Evolutionary conservation across 2,888 invertebrate species (phyloP).

Genomic region (Lordiphosa fenestrarum): DNA sequence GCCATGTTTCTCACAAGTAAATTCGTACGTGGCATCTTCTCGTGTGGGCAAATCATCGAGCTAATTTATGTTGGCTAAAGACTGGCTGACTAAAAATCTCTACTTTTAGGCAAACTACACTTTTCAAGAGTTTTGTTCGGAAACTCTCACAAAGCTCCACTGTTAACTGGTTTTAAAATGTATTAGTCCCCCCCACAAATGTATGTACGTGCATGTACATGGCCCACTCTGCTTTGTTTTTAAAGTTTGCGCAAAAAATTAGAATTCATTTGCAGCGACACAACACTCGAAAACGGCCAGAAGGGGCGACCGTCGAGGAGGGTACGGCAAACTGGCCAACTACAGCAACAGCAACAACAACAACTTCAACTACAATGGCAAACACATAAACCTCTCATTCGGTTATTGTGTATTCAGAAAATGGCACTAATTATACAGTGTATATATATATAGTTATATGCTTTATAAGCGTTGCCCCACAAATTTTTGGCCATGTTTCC

Average conservation of each 20-base stretch:
- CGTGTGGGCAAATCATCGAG: too few species aligned
- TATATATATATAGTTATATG: constrained; percentile 41
- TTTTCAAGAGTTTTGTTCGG: too few species aligned
- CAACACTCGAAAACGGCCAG: constrained; percentile 36
- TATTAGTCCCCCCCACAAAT: neutral
- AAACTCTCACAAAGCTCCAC: neutral
- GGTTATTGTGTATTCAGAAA: constrained; percentile 65
- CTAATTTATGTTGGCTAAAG: too few species aligned
- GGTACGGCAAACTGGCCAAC: constrained; percentile 41
- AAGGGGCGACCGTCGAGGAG: constrained; percentile 4
- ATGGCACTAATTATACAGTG: constrained; percentile 66
- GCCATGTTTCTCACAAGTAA: too few species aligned
- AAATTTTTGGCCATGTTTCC: constrained; percentile 63
- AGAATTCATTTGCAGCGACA: constrained; percentile 63
- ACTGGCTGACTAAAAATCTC: too few species aligned
- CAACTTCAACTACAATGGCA: constrained; percentile 8
- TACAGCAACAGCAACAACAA: neutral
- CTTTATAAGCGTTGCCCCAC: constrained; percentile 36
- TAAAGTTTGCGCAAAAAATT: constrained; percentile 66
- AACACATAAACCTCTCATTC: constrained; percentile 62
- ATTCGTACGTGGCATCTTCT: too few species aligned
- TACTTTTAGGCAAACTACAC: too few species aligned
- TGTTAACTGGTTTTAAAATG: constrained; percentile 8
- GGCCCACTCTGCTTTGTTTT: constrained; percentile 22
- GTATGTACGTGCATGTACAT: neutral